phyloP scores from a whole-genome alignment of 2,888 invertebrate species.

The Chloroclystis v-ata region DNA sequence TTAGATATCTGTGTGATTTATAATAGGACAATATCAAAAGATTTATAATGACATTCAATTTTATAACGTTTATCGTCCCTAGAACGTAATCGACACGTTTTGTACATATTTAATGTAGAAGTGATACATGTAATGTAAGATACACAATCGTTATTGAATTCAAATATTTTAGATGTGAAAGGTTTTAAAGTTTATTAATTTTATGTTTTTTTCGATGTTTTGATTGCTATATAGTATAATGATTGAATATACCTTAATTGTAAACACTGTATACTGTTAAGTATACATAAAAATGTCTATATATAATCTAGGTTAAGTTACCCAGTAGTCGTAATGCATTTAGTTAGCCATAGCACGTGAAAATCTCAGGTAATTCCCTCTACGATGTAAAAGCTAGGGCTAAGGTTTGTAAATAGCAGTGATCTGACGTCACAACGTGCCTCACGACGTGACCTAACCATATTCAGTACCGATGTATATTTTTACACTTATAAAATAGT shows the following conservation, averaged over 20 bases:
- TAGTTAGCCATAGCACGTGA: conserved; percentile 51
- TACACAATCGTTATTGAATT: conserved; percentile 63
- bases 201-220: conserved; percentile 36
- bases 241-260: conserved; percentile 1
- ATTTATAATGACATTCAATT: conserved; percentile 49
- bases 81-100: conserved; percentile 36
- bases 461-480: neutral
- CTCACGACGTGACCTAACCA: conserved; percentile 32
- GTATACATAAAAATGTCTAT: conserved; percentile 44
- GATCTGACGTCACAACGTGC: conserved; percentile 62
- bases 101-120: conserved; percentile 64
- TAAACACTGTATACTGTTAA: conserved; percentile 23
- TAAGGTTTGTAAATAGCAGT: conserved; percentile 18
- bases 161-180: conserved; percentile 66
- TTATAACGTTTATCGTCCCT: conserved; percentile 44
- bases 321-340: conserved; percentile 64
- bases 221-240: conserved; percentile 46
- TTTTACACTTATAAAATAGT: too few relatives aligned
- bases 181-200: conserved; percentile 41
- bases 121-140: conserved; percentile 33
- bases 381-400: too few relatives aligned
- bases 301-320: conserved; percentile 59
- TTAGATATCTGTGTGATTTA: conserved; percentile 52
- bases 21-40: conserved; percentile 62
- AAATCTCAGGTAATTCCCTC: too few relatives aligned